These are phyloP conservation scores for Dermatophagoides farinae DNA, from an alignment of 1,140 invertebrate species.

Conservation along the genomic window DNA sequence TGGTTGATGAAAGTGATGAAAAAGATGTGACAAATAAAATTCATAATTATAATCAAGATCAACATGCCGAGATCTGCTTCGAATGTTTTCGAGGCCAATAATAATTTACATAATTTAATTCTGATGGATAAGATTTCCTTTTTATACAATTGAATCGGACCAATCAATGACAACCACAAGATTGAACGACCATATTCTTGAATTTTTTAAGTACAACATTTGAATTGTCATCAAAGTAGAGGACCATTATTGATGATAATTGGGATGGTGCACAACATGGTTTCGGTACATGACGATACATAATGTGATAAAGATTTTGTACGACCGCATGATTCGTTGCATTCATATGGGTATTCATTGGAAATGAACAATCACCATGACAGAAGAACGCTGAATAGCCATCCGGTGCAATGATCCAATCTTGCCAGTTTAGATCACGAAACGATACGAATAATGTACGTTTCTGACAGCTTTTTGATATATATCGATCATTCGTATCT, in stretches of 20 bases:
- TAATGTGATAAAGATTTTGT: slow-evolving; percentile 81
- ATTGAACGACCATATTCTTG: slow-evolving; percentile 81
- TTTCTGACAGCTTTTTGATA: slow-evolving; percentile 51
- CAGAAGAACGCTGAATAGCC: slow-evolving; percentile 92
- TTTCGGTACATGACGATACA: slow-evolving; percentile 68
- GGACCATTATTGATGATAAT: slow-evolving; percentile 70
- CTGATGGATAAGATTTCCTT: too few relatives aligned
- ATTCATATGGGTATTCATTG: slow-evolving; percentile 75
- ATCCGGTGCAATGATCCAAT: slow-evolving; percentile 96
- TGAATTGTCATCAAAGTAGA: slow-evolving; percentile 76
- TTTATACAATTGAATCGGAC: too few relatives aligned
- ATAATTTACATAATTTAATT: too few relatives aligned
- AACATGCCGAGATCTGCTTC: too few relatives aligned
- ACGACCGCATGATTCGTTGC: slow-evolving; percentile 96
- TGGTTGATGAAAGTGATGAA: too few relatives aligned
- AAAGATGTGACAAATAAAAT: too few relatives aligned
- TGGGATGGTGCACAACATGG: slow-evolving; percentile 82
- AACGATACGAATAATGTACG: slow-evolving; percentile 76
- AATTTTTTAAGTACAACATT: slow-evolving; percentile 90
- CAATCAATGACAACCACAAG: slow-evolving; percentile 51
- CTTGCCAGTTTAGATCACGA: slow-evolving; percentile 61
- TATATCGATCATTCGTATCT: background rate
- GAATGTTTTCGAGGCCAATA: too few relatives aligned
- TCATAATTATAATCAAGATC: too few relatives aligned
- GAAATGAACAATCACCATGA: slow-evolving; percentile 78